Base-by-base conservation (phyloP, 2,888 invertebrate species). In the Tortricodes alternella region DNA sequence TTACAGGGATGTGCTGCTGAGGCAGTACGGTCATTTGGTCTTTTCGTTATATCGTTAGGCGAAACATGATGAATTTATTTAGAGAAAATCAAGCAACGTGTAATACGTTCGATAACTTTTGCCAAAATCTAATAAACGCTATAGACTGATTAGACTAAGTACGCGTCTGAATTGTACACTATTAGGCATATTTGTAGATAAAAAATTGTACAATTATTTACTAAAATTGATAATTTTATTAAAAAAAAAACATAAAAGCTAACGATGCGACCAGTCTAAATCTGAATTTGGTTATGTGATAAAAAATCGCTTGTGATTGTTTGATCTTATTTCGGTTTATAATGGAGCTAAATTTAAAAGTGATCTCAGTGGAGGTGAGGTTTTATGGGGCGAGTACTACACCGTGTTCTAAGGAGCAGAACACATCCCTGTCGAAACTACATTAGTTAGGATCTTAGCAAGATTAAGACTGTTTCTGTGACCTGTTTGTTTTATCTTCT, bases 391-490 rank as follows among this genome's bases (percentile, higher is more conserved):
- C 76, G 70, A 78, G 76, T 65, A 85, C 68, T 78, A 85, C 85
- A 87, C 77, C 83, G 89, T 89, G 89, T 89, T 87, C 89, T 86
- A 84, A 76, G 86, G 84, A 83, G 89, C 87, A 86, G 86, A 76
- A 89, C 90, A 88, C 90, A 90, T 90, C 90, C 90, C 90, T 90
- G 90, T 86, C 78, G 63, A 79, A 85, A 85, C 86, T 85, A 81
- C 81, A 80, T 80, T 89, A 90, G 87, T 86, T 89, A 90, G 87
- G 88, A 85, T 77, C 80, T 87, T 90, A 90, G 90, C 87, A 89
- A 87, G 88, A 71, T 81, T 91, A 91, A 91, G 91, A 91, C 91
- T 91, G 91, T 91, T 85, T 89, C 89, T 88, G 91, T 91, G 91
- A 91, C 91, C 91, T 91, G 91, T 91, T 90, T 88, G 83, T 88